Evolutionary conservation across 2,888 invertebrate species (phyloP), one percentile per base, ranked within the genome.

Genomic region (Luperina testacea): DNA sequence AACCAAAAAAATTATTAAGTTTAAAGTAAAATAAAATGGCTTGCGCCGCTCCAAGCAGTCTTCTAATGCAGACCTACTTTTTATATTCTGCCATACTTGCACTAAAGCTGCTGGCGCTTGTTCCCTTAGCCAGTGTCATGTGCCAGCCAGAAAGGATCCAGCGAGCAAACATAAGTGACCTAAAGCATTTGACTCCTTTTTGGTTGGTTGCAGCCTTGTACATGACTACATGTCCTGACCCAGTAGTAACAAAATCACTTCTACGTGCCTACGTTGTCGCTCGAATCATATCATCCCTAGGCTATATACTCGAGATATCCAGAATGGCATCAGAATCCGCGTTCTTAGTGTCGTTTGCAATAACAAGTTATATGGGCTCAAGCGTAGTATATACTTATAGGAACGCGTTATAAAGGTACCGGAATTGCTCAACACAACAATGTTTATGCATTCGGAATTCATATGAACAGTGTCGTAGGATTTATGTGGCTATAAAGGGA

Each of bases 151-250:
- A 92, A 1, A 92, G 91, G 71, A 82, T 93, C 0, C 91, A 91
- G 51, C 89, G 94, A 11, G 93, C 94, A 0, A 92, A 92, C 51
- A 72, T 94, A 24, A 94, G 93, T 82, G 93, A 92, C 48, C 78
- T 94, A 75, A 94, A 94, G 90, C 92, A 94, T 69, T 76, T 95
- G 24, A 94, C 93, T 0, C 94, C 94, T 0, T 95, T 95, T 76
- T 95, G 95, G 94, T 75, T 95, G n/a, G 91, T 94, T 0, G 92
- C 92, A 17, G 94, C 89, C 0, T 74, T 95, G 1, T 95, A 94
- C 38, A 89, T 93, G 82, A 94, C 93, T 0, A 94, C 94, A 0
- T 83, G 83, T 0, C 94, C 94, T 0, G 89, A 92, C 24, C 75
- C 85, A 6, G 20, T n/a, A 0, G 88, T 90, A 0, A 91, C 94